Evolutionary conservation across 2,797 vertebrate species (phyloP).

Genomic region (Oreortyx pictus): DNA sequence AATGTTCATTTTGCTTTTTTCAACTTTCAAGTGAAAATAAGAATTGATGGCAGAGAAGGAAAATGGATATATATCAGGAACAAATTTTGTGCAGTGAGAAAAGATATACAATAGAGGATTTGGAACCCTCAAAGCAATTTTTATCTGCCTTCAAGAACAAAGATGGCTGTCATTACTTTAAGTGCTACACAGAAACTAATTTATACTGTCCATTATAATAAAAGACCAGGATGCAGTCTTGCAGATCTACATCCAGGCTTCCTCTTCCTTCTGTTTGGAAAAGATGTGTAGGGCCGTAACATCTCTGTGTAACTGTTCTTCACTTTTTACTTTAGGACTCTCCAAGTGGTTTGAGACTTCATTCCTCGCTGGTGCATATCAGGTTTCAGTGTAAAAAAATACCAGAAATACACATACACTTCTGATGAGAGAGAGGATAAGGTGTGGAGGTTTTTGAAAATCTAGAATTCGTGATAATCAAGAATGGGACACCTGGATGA

Average conservation of each 20-base stretch:
- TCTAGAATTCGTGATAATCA: not conserved
- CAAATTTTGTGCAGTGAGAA: not conserved
- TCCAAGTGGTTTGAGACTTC: not conserved
- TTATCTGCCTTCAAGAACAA: not conserved
- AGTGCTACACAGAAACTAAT: not conserved
- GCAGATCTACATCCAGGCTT: not conserved
- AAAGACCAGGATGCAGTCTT: not conserved
- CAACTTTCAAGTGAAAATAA: not conserved
- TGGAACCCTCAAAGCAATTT: not conserved
- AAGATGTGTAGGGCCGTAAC: not conserved
- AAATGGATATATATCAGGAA: not conserved
- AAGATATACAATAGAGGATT: not conserved
- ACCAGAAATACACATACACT: fast-evolving
- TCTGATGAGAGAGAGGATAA: not conserved
- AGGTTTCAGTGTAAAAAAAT: not conserved
- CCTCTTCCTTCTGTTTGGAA: not conserved
- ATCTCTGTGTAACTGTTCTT: not conserved
- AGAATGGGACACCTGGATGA: not conserved
- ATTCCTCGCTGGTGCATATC: not conserved
- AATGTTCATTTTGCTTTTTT: not conserved
- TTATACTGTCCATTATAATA: not conserved
- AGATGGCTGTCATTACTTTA: not conserved
- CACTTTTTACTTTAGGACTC: not conserved
- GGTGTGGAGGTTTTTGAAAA: not conserved
- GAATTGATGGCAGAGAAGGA: not conserved